Evolutionary conservation across 1,140 invertebrate species (phyloP).

Genomic region (Telenomus remus): DNA sequence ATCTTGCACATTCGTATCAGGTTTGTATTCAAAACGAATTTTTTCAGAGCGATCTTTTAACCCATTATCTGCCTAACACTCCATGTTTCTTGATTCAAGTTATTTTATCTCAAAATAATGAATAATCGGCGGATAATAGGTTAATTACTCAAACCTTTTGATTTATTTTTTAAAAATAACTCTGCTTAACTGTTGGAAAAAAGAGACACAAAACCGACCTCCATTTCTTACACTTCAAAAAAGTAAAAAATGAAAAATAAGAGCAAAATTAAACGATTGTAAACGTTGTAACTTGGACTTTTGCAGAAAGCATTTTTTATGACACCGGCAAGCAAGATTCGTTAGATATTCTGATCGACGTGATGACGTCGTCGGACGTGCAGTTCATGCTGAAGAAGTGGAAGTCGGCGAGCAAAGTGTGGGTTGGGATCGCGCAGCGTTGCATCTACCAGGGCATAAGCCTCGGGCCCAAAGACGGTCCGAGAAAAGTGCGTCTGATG

Average conservation of each 20-base stretch:
- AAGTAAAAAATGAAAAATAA: too few species aligned
- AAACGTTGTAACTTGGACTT: constrained; percentile 11
- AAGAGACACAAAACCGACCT: too few species aligned
- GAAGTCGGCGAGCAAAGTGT: constrained; percentile 52
- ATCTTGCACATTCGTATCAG: constrained; percentile 63
- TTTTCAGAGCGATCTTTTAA: too few species aligned
- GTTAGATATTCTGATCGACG: constrained; percentile 53
- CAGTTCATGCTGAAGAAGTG: constrained; percentile 56
- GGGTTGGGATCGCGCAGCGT: constrained; percentile 46
- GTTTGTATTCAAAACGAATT: constrained; percentile 39
- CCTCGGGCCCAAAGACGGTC: constrained; percentile 35
- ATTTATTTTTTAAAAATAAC: too few species aligned
- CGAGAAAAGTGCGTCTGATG: constrained; percentile 47
- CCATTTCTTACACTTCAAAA: too few species aligned
- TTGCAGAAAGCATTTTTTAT: constrained; percentile 57
- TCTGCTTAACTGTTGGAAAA: background rate
- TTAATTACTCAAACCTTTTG: too few species aligned
- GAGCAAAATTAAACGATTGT: background rate
- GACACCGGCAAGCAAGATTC: constrained; percentile 49
- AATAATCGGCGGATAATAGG: too few species aligned
- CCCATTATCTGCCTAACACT: too few species aligned
- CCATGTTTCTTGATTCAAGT: too few species aligned
- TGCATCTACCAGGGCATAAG: constrained; percentile 53
- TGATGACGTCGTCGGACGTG: constrained; percentile 52
- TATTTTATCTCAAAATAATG: too few species aligned